A percentile compares a stretch with the other conserved stretches of the same genome.
These are phyloP conservation scores for Bactericera cockerelli DNA, from an alignment of 1,140 invertebrate species.

Conservation along the genomic window DNA sequence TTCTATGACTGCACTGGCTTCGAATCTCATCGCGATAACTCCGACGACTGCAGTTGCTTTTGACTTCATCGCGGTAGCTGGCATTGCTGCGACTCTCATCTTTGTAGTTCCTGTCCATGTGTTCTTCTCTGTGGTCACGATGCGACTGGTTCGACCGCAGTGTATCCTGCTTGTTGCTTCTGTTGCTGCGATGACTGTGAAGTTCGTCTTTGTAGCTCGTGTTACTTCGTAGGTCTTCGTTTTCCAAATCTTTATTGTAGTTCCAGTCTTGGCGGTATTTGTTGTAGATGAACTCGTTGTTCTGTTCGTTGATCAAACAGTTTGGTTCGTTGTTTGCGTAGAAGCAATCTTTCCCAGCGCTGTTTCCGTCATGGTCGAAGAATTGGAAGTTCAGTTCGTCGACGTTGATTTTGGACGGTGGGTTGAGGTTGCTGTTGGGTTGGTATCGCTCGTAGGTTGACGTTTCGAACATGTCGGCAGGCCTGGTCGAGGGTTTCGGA, in stretches of 20 bases:
- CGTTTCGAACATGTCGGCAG: neutral
- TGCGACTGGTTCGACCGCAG: neutral
- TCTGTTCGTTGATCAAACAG: neutral
- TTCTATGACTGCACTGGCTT: neutral
- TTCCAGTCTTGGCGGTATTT: neutral
- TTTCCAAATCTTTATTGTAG: neutral
- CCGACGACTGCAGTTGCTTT: neutral
- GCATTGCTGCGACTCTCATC: neutral
- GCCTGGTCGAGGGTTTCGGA: slow-evolving; percentile 6
- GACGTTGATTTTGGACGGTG: neutral
- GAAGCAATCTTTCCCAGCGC: slow-evolving; percentile 10
- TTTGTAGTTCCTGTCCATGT: no score
- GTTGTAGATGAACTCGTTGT: neutral
- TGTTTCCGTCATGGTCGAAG: slow-evolving; percentile 2
- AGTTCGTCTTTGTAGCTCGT: neutral
- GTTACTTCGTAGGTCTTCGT: neutral
- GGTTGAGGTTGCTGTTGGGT: slow-evolving; percentile 18
- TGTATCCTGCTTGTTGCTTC: neutral
- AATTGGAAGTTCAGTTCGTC: slow-evolving; percentile 2
- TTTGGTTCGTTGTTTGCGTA: neutral
- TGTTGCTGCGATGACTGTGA: neutral
- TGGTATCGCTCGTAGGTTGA: slow-evolving; percentile 22
- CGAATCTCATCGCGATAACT: neutral
- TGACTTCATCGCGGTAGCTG: neutral
- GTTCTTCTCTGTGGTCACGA: neutral